These are phyloP conservation scores for Apodemia duryi DNA, from an alignment of 2,888 invertebrate genomes.

Conservation along the genomic window DNA sequence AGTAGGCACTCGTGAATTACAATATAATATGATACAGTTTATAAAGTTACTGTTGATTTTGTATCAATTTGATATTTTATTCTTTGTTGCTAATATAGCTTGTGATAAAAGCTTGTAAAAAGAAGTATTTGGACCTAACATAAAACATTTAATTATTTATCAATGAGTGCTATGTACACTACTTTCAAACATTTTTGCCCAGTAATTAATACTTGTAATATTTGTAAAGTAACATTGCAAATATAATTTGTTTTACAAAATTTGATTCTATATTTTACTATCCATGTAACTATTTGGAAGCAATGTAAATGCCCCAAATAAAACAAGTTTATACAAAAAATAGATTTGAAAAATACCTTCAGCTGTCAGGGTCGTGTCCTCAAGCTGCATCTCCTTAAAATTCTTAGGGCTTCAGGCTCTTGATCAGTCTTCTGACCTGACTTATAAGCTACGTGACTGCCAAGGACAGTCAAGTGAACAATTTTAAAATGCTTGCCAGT, in stretches of 20 bases:
- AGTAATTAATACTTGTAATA: constrained; percentile 82
- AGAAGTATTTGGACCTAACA: neutral
- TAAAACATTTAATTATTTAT: neutral
- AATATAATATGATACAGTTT: neutral
- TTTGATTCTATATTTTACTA: constrained; percentile 17
- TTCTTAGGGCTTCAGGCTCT: constrained; percentile 73
- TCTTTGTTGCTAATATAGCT: neutral
- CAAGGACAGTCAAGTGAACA: constrained; percentile 78
- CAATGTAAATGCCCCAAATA: constrained; percentile 23
- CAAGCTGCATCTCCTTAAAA: constrained; percentile 73
- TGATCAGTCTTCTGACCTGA: constrained; percentile 79
- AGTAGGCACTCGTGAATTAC: neutral
- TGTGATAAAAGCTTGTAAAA: neutral
- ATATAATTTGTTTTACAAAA: constrained; percentile 26
- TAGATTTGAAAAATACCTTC: constrained; percentile 77
- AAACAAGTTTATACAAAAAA: constrained; percentile 65
- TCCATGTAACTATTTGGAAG: constrained; percentile 18
- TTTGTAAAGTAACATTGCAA: constrained; percentile 56
- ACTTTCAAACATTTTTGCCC: neutral
- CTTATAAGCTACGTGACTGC: constrained; percentile 79
- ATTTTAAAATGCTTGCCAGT: constrained; percentile 73
- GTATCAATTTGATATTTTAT: neutral
- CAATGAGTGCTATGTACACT: neutral
- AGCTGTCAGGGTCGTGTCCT: constrained; percentile 66
- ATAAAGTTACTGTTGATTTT: neutral